A percentile compares a stretch with the other conserved stretches of the same genome.
Conservation (phyloP, 1,140 invertebrate genomes). For the Drosophila obscura region DNA sequence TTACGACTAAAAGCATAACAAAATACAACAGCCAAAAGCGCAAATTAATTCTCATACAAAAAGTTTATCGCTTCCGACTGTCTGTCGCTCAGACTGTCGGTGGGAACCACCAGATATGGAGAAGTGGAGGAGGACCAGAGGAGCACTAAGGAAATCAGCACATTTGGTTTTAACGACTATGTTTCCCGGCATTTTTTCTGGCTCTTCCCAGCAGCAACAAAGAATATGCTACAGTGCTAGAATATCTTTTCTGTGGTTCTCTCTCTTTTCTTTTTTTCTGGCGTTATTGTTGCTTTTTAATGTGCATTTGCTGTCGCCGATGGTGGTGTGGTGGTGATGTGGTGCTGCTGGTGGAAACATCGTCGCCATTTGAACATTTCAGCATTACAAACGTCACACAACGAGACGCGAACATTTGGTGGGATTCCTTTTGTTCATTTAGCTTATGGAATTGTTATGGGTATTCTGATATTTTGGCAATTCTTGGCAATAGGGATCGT, state of each 20-base stretch:
- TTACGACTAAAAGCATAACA: slow-evolving; percentile 71
- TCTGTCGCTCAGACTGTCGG: not conserved
- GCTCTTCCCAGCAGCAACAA: slow-evolving; percentile 31
- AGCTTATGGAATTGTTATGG: not conserved
- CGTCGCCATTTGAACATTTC: slow-evolving; percentile 62
- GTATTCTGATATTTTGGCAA: not conserved
- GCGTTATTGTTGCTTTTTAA: slow-evolving; percentile 72
- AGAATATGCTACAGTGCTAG: slow-evolving; percentile 56
- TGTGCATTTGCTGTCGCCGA: slow-evolving; percentile 65
- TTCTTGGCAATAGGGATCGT: no score
- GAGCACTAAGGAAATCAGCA: slow-evolving; percentile 74
- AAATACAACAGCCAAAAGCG: slow-evolving; percentile 66
- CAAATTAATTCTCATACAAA: slow-evolving; percentile 81
- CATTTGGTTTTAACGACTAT: slow-evolving; percentile 81
- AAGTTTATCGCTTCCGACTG: slow-evolving; percentile 57
- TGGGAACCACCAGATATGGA: slow-evolving; percentile 36
- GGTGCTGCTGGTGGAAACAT: not conserved
- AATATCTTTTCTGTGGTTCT: slow-evolving; percentile 19
- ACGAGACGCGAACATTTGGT: slow-evolving; percentile 35
- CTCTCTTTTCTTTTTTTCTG: slow-evolving; percentile 12
- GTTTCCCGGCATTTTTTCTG: slow-evolving; percentile 37
- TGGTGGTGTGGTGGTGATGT: slow-evolving; percentile 21
- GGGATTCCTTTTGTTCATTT: slow-evolving; percentile 9
- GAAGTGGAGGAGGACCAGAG: slow-evolving; percentile 32
- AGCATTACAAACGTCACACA: slow-evolving; percentile 62